Base-by-base conservation (phyloP, 2,797 vertebrate genomes). In the Phrynocephalus guinanensis region DNA sequence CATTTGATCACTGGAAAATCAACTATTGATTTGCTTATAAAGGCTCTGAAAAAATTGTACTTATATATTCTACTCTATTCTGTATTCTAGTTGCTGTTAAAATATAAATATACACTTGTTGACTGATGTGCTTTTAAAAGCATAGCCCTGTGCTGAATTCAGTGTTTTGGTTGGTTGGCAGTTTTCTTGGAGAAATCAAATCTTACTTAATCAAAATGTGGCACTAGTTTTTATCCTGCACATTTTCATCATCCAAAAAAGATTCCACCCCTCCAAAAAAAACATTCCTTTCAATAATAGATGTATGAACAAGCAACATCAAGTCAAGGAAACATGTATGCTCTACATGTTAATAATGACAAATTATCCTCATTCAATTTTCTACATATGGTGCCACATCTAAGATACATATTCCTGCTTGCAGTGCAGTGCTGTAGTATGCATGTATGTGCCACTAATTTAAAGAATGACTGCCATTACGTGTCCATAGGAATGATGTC, bases 311-410 rank as follows among this genome's bases (percentile, higher is more conserved):
- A 44, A 88, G 72, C 24, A 78, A 77, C 78, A 10, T 71, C 48
- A 68, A 82, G 66, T 20, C 75, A 79, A 63, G 70, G 77, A 84
- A 88, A 84, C 73, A 79, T 67, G 79, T 79, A 84, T 88, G 67
- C 38, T 72, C 28, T 71, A 82, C 26, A 66, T 79, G 76, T 84
- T 88, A 84, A 73, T 88, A 84, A 52, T 63, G 44, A 33, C 48
- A 79, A 88, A 79, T 82, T 84, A 52, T 82, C 82, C 82, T 84
- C 73, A 44, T 79, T 72, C 24, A 88, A 68, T 88, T 67, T 66
- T 72, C 28, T 79, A 48, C 52, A 79, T 13, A 66, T 50, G 28
- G 70, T 66, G 68, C 38, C 72, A 16, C 44, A 56, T 76, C 26
- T 71, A 38, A 79, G 38, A 20, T 56, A 2, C 33, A 52, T 30